These are phyloP conservation scores for Dipodomys ordii DNA, from an alignment of 2,113 vertebrate species.

Conservation along the genomic window DNA sequence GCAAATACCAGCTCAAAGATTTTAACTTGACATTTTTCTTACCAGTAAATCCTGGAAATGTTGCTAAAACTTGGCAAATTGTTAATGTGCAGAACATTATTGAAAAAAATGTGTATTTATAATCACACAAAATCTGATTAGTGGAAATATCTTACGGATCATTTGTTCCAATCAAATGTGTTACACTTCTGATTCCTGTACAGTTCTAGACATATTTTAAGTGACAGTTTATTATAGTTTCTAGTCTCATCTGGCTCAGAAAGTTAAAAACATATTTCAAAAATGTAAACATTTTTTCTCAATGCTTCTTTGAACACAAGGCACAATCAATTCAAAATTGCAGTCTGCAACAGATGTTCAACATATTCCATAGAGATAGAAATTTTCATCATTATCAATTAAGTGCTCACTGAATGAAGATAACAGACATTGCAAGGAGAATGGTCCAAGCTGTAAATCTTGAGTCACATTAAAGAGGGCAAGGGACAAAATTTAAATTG, in stretches of 20 bases:
- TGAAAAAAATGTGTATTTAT: neutral
- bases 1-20: neutral
- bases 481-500: conserved; percentile 2
- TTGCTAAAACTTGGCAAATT: neutral
- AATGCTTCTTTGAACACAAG: conserved; percentile 50
- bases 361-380: conserved; percentile 45
- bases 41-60: neutral
- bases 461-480: neutral
- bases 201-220: neutral
- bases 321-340: conserved; percentile 54
- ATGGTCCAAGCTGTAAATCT: conserved; percentile 47
- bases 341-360: conserved; percentile 47
- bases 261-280: neutral
- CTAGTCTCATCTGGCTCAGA: neutral
- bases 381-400: conserved; percentile 75
- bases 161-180: neutral
- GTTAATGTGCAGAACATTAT: neutral
- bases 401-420: conserved; percentile 26
- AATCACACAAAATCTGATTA: neutral
- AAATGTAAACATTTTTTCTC: conserved; percentile 16
- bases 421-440: conserved; percentile 15
- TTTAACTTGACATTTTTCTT: neutral
- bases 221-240: neutral
- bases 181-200: neutral
- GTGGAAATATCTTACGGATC: neutral